A percentile compares a stretch with the other conserved stretches of the same genome.
These are phyloP conservation scores for Xiphydria camelus DNA, from an alignment of 2,888 invertebrate species.

Conservation along the genomic window DNA sequence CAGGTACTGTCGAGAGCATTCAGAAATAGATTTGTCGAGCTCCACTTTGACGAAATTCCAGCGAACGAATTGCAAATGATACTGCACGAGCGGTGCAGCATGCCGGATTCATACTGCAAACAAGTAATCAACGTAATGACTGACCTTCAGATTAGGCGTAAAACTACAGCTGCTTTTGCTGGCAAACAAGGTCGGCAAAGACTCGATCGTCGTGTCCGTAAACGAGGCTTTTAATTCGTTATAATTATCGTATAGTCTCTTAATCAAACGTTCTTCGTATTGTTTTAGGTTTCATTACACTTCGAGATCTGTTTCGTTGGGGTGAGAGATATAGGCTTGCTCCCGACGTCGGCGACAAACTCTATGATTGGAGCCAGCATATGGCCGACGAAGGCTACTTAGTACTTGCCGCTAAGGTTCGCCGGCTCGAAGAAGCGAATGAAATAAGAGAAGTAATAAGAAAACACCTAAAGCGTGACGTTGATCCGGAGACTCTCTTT, in stretches of 20 bases:
- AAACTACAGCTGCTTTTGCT: constrained; percentile 85
- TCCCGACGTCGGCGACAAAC: constrained; percentile 61
- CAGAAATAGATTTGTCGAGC: constrained; percentile 94
- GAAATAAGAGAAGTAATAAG: constrained; percentile 80
- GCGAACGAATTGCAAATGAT: constrained; percentile 84
- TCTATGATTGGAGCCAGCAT: constrained; percentile 97
- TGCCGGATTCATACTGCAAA: constrained; percentile 85
- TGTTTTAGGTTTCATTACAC: constrained; percentile 75
- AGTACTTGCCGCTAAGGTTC: constrained; percentile 89
- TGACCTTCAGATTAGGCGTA: constrained; percentile 74
- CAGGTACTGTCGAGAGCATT: constrained; percentile 90
- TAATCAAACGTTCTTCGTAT: background rate
- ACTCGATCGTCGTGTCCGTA: too few relatives aligned
- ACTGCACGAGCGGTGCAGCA: constrained; percentile 82
- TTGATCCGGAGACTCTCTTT: constrained; percentile 74
- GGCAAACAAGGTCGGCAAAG: constrained; percentile 75
- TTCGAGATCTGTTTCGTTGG: constrained; percentile 96
- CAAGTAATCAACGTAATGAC: constrained; percentile 91
- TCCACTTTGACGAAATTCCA: constrained; percentile 96
- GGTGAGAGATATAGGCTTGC: constrained; percentile 88
- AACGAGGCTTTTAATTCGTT: background rate
- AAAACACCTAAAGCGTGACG: constrained; percentile 77
- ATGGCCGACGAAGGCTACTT: constrained; percentile 96
- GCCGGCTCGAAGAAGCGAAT: constrained; percentile 78
- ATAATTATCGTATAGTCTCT: background rate